These are phyloP conservation scores for Nipponacmea schrenckii DNA, from an alignment of 2,888 invertebrate genomes.

Conservation along the genomic window DNA sequence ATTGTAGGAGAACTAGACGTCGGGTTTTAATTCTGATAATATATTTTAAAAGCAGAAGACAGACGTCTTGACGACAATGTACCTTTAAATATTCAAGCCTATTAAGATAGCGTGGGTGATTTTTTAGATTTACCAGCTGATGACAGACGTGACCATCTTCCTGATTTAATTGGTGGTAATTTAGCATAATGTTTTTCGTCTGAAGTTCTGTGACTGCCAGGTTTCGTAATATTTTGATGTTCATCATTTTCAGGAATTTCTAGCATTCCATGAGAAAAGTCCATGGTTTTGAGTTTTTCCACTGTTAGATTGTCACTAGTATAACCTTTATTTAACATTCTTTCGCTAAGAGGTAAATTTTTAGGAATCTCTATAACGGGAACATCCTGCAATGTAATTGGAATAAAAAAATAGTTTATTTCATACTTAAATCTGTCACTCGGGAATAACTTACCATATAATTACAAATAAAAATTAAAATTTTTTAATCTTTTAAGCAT, in stretches of 20 bases:
- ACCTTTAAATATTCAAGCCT: too few relatives aligned
- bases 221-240: neutral
- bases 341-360: slow-evolving; percentile 53
- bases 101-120: neutral
- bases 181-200: slow-evolving; percentile 10
- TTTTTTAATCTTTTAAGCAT: too few relatives aligned
- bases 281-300: slow-evolving; percentile 48
- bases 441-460: neutral
- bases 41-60: too few relatives aligned
- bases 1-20: too few relatives aligned
- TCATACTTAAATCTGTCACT: too few relatives aligned
- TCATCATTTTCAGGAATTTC: slow-evolving; percentile 38
- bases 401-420: too few relatives aligned
- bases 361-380: slow-evolving; percentile 51
- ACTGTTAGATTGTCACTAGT: slow-evolving; percentile 48
- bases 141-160: slow-evolving; percentile 16
- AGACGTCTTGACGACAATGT: too few relatives aligned
- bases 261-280: slow-evolving; percentile 50
- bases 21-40: too few relatives aligned
- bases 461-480: too few relatives aligned
- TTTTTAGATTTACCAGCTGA: slow-evolving; percentile 12
- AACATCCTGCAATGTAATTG: slow-evolving; percentile 44
- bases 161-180: slow-evolving; percentile 28
- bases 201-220: slow-evolving; percentile 12
- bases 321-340: slow-evolving; percentile 58